Base-by-base conservation (phyloP, 1,140 invertebrate genomes). In the Cylas formicarius region DNA sequence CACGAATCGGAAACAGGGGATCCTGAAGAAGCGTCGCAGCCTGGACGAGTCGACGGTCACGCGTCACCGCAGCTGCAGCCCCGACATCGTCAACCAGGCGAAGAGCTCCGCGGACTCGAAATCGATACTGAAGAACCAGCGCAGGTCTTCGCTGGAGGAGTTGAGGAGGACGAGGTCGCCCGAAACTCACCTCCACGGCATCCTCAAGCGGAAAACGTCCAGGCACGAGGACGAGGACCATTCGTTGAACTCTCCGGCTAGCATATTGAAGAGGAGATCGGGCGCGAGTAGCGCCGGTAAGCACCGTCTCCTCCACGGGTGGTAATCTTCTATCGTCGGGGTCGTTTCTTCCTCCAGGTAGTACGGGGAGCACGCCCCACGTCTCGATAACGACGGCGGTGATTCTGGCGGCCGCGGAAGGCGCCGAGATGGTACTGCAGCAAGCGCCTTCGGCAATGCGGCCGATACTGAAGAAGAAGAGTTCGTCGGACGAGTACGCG, bases 401-500 rank as follows among this genome's bases (percentile, higher is more conserved):
- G 13, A 75, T 78, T 18, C 67, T 80, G 49, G 78, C 78, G 9
- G 77, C 78, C 14, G 78, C 78, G 4, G 75, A 67, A 1, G 68
- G 69, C 22, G 73, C 72, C 26, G 72, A 76, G 60, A 68, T 76
- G 49, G 63, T 76, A 5, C 62, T 72, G 14, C 72, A 75, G 14
- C 38, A 50, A 0, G 44, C 50, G 19, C 66, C 69, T 40, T 16
- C 28, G 8, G 70, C 71, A 35, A 85, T 82, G 0, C 74, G 79
- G 51, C 86, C 86, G 2, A 90, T 90, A 46, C 62, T 89, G 3
- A 89, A 89, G 61, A 86, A 86, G 63, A 84, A 83, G 70, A 72
- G 81, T 73, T 71, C 76, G 64, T 63, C 73, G 10, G 74, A 77
- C 55, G 73, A 76, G 51, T 56, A 69, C 38, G 68, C 71, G 2